Evolutionary conservation across 2,113 vertebrate species (phyloP), one percentile per base, ranked within the genome.

Genomic region (Megaptera novaeangliae): DNA sequence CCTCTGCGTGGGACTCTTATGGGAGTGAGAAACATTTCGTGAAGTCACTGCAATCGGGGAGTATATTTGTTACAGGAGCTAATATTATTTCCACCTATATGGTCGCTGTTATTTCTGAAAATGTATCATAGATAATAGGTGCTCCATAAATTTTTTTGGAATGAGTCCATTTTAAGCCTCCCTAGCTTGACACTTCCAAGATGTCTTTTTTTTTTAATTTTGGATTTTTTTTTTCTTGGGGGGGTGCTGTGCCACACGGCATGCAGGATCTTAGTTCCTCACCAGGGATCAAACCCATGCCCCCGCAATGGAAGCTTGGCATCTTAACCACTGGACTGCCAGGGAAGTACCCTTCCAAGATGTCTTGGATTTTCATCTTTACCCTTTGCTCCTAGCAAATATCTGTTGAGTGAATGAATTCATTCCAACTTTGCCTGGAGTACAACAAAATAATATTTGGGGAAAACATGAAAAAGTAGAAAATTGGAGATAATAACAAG

Each of bases 31-130:
- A 36, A n/a, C 59, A 27, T 17, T 34, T 55, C 12, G 27, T 23
- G 4, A 84, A 59, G 87, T 39, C 59, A 36, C 59, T 68, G 23
- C 46, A 46, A 23, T 36, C 0, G 41, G 41, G 46, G 36, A 18
- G 68, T 23, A 69, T 27, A 14, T 29, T 64, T 57, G 59, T 44
- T 23, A 77, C 2, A 9, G 78, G 57, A 64, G 59, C 36, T 57
- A 8, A 44, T 5, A 23, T 44, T 11, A 8, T 27, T 14, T 25
- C 36, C 1, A 9, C 17, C 2, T 15, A 4, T 39, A 44, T 15
- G 15, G 4, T 27, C 6, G 5, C 12, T 10, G 39, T 49, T 36
- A 6, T 29, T 68, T 46, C 57, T 81, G 27, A 81, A 41, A 63
- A 17, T 4, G 2, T 36, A 1, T 36, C 59, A 12, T 13, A 17